Percentiles rank a stretch among this genome's conserved stretches.
phyloP scores from a whole-genome alignment of 2,888 invertebrate species.

The Drosophila neonasuta region DNA sequence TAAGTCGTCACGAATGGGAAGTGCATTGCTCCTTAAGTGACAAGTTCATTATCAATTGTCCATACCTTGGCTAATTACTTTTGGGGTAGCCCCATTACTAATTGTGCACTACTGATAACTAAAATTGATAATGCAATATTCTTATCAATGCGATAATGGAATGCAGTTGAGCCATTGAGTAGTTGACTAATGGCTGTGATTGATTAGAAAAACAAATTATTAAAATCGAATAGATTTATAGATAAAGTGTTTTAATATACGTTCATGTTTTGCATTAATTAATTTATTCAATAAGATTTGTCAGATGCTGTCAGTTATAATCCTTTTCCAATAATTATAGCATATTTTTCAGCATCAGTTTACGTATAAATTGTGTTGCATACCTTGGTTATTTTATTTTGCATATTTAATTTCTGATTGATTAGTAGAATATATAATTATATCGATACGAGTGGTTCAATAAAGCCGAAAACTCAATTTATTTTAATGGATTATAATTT shows the following conservation, averaged over 20 bases:
- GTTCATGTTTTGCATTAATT: too few species aligned
- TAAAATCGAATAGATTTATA: too few species aligned
- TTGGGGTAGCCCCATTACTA: slow-evolving; percentile 21
- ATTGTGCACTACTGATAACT: slow-evolving; percentile 15
- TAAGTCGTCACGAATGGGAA: slow-evolving; percentile 8
- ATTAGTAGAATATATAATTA: too few species aligned
- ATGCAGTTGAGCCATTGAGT: background rate
- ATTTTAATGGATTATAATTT: too few species aligned
- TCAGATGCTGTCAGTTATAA: background rate
- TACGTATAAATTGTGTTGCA: background rate
- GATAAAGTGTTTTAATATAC: too few species aligned
- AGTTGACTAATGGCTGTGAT: background rate
- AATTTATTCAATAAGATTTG: too few species aligned
- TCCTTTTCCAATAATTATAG: background rate
- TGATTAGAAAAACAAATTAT: too few species aligned
- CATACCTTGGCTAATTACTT: background rate
- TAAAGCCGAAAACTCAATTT: too few species aligned
- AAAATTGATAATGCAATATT: background rate
- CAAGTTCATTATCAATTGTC: background rate
- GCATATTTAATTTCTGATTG: too few species aligned
- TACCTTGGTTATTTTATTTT: too few species aligned
- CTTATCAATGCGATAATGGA: background rate
- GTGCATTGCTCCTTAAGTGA: slow-evolving; percentile 5
- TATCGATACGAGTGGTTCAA: too few species aligned
- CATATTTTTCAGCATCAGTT: slow-evolving; percentile 7